A percentile compares a stretch with the other conserved stretches of the same genome.
These are phyloP conservation scores for Pimpla rufipes DNA, from an alignment of 2,888 invertebrate species.

Conservation along the genomic window DNA sequence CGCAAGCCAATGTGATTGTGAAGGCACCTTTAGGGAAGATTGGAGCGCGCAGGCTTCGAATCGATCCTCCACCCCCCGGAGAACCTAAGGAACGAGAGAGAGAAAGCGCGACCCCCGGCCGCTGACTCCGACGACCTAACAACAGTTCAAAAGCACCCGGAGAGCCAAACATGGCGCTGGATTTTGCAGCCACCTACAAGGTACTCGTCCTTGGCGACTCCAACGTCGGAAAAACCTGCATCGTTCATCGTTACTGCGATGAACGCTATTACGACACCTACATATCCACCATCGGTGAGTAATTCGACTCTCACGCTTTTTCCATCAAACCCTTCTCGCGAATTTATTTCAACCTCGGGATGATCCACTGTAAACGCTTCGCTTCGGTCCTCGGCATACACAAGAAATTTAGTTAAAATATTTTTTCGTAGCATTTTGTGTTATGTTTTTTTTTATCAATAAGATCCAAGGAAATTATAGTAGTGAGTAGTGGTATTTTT, in stretches of 20 bases:
- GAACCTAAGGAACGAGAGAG: constrained; percentile 47
- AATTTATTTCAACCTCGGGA: neutral
- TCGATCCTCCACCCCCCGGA: constrained; percentile 77
- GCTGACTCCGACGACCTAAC: constrained; percentile 80
- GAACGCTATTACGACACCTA: constrained; percentile 96
- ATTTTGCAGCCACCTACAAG: constrained; percentile 95
- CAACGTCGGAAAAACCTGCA: constrained; percentile 96
- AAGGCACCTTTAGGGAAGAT: constrained; percentile 67
- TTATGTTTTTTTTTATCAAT: no score
- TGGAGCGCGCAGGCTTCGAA: constrained; percentile 80
- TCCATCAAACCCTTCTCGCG: neutral
- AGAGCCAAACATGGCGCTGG: constrained; percentile 90
- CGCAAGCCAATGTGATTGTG: constrained; percentile 54
- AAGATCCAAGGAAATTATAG: neutral
- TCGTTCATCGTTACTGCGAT: constrained; percentile 95
- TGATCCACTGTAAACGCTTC: neutral
- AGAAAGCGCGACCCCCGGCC: constrained; percentile 75
- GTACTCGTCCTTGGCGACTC: constrained; percentile 95
- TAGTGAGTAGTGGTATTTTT: neutral
- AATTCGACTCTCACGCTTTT: constrained; percentile 3
- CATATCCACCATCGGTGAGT: constrained; percentile 95
- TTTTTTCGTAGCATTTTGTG: neutral
- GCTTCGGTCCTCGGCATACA: neutral
- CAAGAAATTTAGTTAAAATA: constrained; percentile 7
- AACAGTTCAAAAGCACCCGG: constrained; percentile 78